These are phyloP conservation scores for Isaurus tuberculatus DNA, from an alignment of 92 coral and sea anemone species.

Conservation along the genomic window DNA sequence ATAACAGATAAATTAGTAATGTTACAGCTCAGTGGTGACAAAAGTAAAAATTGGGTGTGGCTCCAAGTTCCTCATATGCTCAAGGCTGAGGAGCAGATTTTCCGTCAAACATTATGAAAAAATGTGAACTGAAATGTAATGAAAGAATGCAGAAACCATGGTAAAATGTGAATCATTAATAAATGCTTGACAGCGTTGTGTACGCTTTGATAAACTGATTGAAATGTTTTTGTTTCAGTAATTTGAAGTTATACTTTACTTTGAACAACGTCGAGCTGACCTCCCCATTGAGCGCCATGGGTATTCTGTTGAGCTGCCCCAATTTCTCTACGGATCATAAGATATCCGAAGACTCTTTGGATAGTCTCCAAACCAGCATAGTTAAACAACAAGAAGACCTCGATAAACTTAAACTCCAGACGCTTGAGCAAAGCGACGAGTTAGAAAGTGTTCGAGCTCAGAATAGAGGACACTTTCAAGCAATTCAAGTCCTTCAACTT, in stretches of 20 bases:
- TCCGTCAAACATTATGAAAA: not conserved
- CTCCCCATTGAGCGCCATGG: not conserved
- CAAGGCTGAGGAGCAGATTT: not conserved
- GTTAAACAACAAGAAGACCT: conserved; percentile 34
- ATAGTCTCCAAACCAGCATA: not conserved
- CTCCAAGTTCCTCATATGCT: not conserved
- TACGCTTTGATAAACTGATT: not conserved
- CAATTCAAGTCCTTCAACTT: not conserved
- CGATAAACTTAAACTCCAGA: conserved; percentile 28
- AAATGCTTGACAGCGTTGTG: not conserved
- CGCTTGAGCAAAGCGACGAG: not conserved
- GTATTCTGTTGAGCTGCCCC: not conserved
- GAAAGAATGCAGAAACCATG: not conserved
- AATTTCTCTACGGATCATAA: not conserved
- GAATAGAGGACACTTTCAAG: not conserved
- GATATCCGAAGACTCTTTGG: not conserved
- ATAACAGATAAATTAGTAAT: no score
- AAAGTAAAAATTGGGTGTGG: no score
- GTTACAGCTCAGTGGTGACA: no score
- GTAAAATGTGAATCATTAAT: not conserved
- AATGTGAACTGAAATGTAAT: not conserved
- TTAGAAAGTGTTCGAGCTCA: not conserved
- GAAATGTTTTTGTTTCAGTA: not conserved
- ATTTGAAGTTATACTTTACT: no score
- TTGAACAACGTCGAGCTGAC: not conserved